These are phyloP conservation scores for Epinotia nisella DNA, from an alignment of 2,888 invertebrate genomes.

Conservation along the genomic window DNA sequence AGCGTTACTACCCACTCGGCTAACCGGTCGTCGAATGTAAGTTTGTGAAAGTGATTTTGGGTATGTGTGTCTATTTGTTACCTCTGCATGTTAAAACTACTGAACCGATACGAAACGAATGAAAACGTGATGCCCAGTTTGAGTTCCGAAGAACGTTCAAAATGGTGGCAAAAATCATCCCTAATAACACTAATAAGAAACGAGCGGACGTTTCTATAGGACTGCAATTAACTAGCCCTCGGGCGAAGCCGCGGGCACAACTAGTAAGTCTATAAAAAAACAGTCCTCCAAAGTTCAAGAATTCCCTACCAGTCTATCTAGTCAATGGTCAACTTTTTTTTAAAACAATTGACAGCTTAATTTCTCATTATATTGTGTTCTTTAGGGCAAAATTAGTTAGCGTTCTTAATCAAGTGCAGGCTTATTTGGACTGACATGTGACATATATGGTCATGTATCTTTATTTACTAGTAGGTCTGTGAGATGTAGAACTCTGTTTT, in stretches of 20 bases:
- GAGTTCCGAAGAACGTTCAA: no score
- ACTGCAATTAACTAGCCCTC: background rate
- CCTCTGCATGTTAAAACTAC: no score
- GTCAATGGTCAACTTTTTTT: slow-evolving; percentile 3
- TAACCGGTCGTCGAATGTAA: no score
- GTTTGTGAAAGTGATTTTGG: no score
- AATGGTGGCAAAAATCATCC: no score
- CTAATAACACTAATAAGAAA: background rate
- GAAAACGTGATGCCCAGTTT: no score
- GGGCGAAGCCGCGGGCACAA: background rate
- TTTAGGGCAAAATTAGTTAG: slow-evolving; percentile 25
- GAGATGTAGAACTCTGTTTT: no score
- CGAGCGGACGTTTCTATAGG: background rate
- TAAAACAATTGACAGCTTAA: slow-evolving; percentile 35
- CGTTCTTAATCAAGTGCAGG: background rate
- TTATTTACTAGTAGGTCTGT: background rate
- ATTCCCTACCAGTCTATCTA: slow-evolving; percentile 12
- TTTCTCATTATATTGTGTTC: slow-evolving; percentile 1
- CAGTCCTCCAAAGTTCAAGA: slow-evolving; percentile 3
- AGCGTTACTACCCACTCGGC: no score
- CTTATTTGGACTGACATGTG: slow-evolving; percentile 5
- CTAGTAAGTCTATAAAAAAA: background rate
- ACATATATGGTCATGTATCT: slow-evolving; percentile 1
- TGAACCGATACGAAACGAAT: no score
- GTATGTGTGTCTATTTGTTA: no score